phyloP scores from a whole-genome alignment of 2,888 invertebrate species.

The Kryphioiulus occultus region DNA sequence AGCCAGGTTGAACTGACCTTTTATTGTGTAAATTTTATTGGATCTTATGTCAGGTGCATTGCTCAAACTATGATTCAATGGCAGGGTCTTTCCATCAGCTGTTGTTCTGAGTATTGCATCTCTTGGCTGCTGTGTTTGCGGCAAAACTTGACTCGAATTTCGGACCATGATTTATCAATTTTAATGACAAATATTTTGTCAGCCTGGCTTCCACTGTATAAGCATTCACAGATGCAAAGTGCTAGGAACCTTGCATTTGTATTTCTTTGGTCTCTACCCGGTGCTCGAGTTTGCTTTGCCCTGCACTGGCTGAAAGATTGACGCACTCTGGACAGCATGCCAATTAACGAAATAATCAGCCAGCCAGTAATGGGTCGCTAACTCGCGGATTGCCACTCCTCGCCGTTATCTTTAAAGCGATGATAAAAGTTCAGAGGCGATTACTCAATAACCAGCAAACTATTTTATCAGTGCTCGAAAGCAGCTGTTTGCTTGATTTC shows the following conservation, averaged over 20 bases:
- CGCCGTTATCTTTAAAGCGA: not conserved
- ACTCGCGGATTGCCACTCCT: slow-evolving; percentile 12
- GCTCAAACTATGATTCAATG: too few species aligned
- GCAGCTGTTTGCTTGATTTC: not conserved
- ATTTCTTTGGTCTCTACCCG: not conserved
- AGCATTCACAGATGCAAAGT: not conserved
- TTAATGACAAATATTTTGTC: not conserved
- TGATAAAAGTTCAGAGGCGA: slow-evolving; percentile 1
- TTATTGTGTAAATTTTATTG: too few species aligned
- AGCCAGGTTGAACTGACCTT: too few species aligned
- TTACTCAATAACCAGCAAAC: not conserved
- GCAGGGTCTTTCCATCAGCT: too few species aligned
- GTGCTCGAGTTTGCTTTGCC: not conserved
- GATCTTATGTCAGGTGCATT: too few species aligned
- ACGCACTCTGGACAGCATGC: not conserved
- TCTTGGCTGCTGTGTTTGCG: too few species aligned
- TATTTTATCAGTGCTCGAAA: not conserved
- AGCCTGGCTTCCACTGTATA: not conserved
- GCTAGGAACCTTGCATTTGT: not conserved
- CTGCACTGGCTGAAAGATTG: not conserved
- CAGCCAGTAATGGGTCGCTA: not conserved
- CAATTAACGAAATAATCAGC: not conserved
- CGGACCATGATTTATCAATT: not conserved
- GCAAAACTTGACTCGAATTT: not conserved
- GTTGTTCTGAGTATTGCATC: too few species aligned